These are phyloP conservation scores for Plectrocnemia conspersa DNA, from an alignment of 1,140 invertebrate genomes.

Conservation along the genomic window DNA sequence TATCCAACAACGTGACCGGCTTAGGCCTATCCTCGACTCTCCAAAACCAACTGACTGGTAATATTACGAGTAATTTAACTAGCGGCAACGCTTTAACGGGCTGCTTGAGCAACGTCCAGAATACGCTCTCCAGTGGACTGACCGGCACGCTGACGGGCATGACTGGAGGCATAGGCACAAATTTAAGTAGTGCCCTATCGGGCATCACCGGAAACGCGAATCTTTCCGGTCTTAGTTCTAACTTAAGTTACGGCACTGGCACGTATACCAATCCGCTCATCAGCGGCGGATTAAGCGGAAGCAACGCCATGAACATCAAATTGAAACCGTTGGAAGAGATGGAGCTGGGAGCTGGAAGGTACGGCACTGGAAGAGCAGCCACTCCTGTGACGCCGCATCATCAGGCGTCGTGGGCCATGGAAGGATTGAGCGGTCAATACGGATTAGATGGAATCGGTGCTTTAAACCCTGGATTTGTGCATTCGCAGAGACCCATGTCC, in stretches of 20 bases:
- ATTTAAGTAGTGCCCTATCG: constrained; percentile 37
- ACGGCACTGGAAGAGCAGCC: constrained; percentile 52
- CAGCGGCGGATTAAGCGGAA: constrained; percentile 40
- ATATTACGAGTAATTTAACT: constrained; percentile 18
- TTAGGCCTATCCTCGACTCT: constrained; percentile 41
- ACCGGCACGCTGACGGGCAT: constrained; percentile 45
- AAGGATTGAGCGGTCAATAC: constrained; percentile 61
- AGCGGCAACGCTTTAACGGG: constrained; percentile 42
- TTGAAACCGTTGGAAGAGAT: constrained; percentile 65
- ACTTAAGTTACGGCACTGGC: constrained; percentile 51
- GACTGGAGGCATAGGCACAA: constrained; percentile 44
- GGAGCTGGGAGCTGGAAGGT: constrained; percentile 57
- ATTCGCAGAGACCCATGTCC: constrained; percentile 52
- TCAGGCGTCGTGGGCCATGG: constrained; percentile 49
- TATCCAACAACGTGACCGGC: constrained; percentile 43
- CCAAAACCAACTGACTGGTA: constrained; percentile 21
- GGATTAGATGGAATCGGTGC: constrained; percentile 52
- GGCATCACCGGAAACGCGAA: constrained; percentile 48
- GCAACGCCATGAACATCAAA: constrained; percentile 57
- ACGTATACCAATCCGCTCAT: constrained; percentile 59
- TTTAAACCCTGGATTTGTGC: constrained; percentile 53
- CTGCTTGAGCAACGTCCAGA: constrained; percentile 47
- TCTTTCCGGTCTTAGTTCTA: constrained; percentile 48
- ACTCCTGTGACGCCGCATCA: constrained; percentile 60
- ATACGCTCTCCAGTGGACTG: constrained; percentile 44